A percentile compares a stretch with the other conserved stretches of the same genome.
phyloP scores from a whole-genome alignment of 1,140 invertebrate genomes.

The Apis florea region DNA sequence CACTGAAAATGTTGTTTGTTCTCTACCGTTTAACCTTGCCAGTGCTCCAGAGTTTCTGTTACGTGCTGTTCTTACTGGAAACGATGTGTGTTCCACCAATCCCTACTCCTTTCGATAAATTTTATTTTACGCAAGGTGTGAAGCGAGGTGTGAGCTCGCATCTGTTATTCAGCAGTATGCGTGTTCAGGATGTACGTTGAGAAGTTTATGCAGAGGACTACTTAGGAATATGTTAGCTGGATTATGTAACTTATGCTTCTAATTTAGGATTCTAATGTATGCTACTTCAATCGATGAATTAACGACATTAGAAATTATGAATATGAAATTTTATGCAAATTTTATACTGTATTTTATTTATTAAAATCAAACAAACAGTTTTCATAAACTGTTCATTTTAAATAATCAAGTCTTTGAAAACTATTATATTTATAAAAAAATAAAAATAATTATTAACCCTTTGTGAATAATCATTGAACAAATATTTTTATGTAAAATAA shows the following conservation, averaged over 20 bases:
- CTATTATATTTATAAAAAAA: too few species aligned
- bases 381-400: too few species aligned
- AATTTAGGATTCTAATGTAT: not conserved
- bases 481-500: too few species aligned
- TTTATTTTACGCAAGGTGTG: slow-evolving; percentile 13
- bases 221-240: not conserved
- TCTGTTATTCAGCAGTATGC: slow-evolving; percentile 2
- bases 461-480: too few species aligned
- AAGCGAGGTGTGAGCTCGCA: not conserved
- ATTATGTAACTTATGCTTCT: not conserved
- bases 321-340: too few species aligned
- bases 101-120: not conserved
- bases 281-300: not conserved
- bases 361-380: too few species aligned
- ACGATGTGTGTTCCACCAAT: too few species aligned
- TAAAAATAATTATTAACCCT: too few species aligned
- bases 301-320: not conserved
- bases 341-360: too few species aligned
- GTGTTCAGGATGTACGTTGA: not conserved
- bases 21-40: not conserved
- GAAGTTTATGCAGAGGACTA: not conserved
- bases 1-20: slow-evolving; percentile 9
- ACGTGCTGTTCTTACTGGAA: not conserved
- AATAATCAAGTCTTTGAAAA: too few species aligned
- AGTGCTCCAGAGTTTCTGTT: not conserved